Percentiles rank a stretch among this genome's conserved stretches.
These are phyloP conservation scores for Ceratosolen fusciceps DNA, from an alignment of 1,140 invertebrate genomes.

Conservation along the genomic window DNA sequence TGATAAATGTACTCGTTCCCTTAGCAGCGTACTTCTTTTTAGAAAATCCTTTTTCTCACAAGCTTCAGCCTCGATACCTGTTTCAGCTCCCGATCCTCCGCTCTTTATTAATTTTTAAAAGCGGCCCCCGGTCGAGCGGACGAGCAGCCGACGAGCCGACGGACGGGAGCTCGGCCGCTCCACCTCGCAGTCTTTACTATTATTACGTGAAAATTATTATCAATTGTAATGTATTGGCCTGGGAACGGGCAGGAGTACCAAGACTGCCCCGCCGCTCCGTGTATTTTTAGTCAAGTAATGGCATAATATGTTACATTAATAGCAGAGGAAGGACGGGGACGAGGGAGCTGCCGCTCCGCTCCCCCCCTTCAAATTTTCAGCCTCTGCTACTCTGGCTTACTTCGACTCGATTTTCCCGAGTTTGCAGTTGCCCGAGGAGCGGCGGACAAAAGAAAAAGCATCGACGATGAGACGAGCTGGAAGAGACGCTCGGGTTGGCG, in stretches of 20 bases:
- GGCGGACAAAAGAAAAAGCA: neutral
- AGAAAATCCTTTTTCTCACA: slow-evolving; percentile 23
- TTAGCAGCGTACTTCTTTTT: neutral
- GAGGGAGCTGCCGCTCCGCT: neutral
- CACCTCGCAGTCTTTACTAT: neutral
- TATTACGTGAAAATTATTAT: neutral
- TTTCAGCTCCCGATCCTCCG: neutral
- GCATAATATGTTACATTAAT: neutral
- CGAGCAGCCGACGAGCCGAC: too few species aligned
- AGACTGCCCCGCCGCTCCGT: neutral
- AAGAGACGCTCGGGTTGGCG: neutral
- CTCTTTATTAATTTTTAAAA: slow-evolving; percentile 4
- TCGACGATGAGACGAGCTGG: neutral
- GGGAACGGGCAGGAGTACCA: neutral
- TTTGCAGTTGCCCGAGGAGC: neutral
- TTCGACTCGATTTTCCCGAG: neutral
- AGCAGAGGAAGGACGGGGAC: neutral
- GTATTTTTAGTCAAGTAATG: neutral
- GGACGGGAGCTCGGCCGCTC: too few species aligned
- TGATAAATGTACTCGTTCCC: slow-evolving; percentile 11
- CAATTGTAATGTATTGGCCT: neutral
- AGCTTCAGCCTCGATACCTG: neutral
- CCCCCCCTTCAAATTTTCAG: neutral
- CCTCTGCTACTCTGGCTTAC: neutral
- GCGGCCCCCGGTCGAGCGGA: too few species aligned